phyloP scores from a whole-genome alignment of 2,888 invertebrate species.

The Hydrotaea diabolus region DNA sequence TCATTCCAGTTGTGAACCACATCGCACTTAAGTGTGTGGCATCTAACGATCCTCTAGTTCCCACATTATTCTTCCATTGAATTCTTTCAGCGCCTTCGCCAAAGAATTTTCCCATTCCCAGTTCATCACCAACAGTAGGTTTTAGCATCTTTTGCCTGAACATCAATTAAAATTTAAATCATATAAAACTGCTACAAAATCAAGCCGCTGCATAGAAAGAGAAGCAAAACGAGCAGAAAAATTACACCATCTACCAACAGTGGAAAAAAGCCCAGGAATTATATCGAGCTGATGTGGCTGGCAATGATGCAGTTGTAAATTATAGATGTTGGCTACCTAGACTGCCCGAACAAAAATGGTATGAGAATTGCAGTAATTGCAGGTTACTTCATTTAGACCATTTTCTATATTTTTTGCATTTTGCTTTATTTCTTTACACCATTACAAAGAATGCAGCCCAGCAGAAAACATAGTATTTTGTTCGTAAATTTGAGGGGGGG shows the following conservation, averaged over 20 bases:
- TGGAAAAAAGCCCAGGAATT: constrained; percentile 3
- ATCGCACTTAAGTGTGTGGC: constrained; percentile 9
- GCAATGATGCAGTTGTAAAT: constrained; percentile 64
- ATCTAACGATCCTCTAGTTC: background rate
- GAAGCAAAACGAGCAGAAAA: background rate
- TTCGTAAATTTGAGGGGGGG: constrained; percentile 12
- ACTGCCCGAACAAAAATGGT: constrained; percentile 50
- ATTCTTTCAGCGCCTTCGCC: background rate
- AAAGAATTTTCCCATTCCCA: constrained; percentile 59
- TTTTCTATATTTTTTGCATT: background rate
- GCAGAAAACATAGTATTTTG: background rate
- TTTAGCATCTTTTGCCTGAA: constrained; percentile 37
- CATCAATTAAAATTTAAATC: constrained; percentile 66
- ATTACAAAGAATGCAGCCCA: background rate
- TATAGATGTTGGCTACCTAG: constrained; percentile 56
- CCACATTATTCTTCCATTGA: constrained; percentile 16
- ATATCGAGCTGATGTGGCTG: constrained; percentile 28
- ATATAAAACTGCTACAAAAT: constrained; percentile 33
- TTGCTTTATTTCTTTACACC: constrained; percentile 18
- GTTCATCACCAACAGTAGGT: background rate
- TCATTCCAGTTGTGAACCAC: background rate
- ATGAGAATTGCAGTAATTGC: constrained; percentile 67
- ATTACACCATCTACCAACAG: background rate
- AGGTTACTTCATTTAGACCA: constrained; percentile 43
- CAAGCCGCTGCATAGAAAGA: constrained; percentile 28